Evolutionary conservation across 2,797 vertebrate species (phyloP).

Genomic region (Etheostoma nigrum): DNA sequence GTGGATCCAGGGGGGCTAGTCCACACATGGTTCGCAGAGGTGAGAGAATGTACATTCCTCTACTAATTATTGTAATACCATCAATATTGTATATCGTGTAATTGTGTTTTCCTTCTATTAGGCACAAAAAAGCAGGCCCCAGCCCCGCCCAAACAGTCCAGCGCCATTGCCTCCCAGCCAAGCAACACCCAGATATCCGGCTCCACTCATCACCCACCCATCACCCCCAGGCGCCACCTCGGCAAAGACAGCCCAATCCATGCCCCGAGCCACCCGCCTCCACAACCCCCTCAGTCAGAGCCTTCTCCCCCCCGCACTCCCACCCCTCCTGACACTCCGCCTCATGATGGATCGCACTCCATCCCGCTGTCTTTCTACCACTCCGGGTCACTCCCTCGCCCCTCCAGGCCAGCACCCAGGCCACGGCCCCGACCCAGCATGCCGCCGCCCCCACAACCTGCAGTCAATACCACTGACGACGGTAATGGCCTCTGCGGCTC

Average conservation of each 20-base stretch:
- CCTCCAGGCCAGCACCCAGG: conserved; percentile 90
- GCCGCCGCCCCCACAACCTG: conserved; percentile 92
- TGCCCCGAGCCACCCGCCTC: conserved; percentile 93
- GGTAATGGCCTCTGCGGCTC: conserved; percentile 77
- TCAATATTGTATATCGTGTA: background rate
- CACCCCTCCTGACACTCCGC: conserved; percentile 89
- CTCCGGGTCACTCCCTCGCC: conserved; percentile 87
- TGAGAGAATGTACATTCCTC: conserved; percentile 61
- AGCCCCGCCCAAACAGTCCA: conserved; percentile 82
- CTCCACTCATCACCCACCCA: conserved; percentile 72
- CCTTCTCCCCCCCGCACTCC: conserved; percentile 90
- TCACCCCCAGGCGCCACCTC: conserved; percentile 85
- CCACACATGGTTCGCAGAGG: conserved; percentile 92
- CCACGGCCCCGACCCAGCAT: conserved; percentile 90
- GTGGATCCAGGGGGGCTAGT: conserved; percentile 88
- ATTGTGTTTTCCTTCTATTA: conserved; percentile 68
- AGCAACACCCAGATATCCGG: conserved; percentile 45
- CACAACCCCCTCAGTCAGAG: conserved; percentile 89
- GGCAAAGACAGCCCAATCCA: conserved; percentile 88
- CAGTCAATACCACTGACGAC: conserved; percentile 76
- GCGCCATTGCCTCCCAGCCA: conserved; percentile 77
- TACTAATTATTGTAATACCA: background rate
- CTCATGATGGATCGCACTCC: conserved; percentile 65
- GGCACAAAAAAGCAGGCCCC: conserved; percentile 95
- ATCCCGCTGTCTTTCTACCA: conserved; percentile 60